Conservation (phyloP, 2,113 vertebrate species). For the Calypte anna region DNA sequence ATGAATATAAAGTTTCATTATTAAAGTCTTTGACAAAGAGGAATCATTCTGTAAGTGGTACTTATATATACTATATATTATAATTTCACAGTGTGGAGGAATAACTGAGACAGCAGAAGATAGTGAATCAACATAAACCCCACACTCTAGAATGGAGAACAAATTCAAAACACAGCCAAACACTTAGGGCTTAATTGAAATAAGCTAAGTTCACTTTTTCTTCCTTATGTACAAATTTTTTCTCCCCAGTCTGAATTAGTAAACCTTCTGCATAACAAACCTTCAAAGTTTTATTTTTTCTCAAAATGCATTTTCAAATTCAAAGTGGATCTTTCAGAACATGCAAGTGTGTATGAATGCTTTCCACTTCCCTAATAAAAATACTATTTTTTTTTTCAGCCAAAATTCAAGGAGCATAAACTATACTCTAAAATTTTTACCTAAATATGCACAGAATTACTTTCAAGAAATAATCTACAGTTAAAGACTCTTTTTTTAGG, state of each 20-base stretch:
- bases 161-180: background rate
- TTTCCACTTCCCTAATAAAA: background rate
- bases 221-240: background rate
- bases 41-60: background rate
- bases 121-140: background rate
- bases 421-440: background rate
- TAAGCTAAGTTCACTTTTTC: background rate
- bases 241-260: background rate
- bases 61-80: background rate
- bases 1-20: background rate
- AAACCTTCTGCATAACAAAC: background rate
- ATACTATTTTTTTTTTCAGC: background rate
- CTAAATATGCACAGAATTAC: background rate
- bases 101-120: background rate
- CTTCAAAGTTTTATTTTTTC: background rate
- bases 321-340: background rate
- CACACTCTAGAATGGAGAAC: background rate
- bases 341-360: background rate
- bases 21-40: background rate
- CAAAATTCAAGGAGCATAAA: background rate
- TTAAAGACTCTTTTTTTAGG: background rate
- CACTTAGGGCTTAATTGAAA: background rate
- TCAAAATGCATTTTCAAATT: background rate
- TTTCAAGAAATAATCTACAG: background rate
- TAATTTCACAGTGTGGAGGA: background rate